Base-by-base conservation (phyloP, 1,140 invertebrate species). In the Grapholita molesta region DNA sequence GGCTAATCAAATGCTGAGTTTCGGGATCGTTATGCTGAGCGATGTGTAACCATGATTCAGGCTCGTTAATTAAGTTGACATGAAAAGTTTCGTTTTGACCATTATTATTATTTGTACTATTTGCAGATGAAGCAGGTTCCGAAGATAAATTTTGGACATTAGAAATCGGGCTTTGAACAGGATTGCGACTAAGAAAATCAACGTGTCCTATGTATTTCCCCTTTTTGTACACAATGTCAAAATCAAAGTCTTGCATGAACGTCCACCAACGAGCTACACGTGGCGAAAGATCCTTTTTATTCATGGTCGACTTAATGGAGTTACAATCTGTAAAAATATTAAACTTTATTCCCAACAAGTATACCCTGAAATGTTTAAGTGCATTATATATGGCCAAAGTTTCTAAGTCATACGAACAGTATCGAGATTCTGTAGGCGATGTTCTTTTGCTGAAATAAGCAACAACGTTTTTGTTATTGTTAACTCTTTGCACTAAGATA, bases 181-280 rank as follows among this genome's bases (percentile, higher is more conserved):
- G 79, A 75, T 83, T 78, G 52, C 86, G 70, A 69, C 86, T 89
- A 9, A 90, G 69, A 65, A 72, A 82, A 75, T 89, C 90, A 0
- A 89, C 87, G 67, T 88, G 84, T 6, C 70, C 24, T 64, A 86
- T 68, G 55, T 70, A 70, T 72, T 69, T 71, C 23, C 82, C 78
- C 68, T 76, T 67, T 70, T 88, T 77, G 75, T 93, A 89, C 30
- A 77, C 65, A 53, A 93, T 80, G 12, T 86, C 76, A 67, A 88
- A 90, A 11, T 80, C 7, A 57, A 78, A 89, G 61, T 89, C 82
- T 68, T 92, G 86, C 33, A 91, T 70, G 71, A 73, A 83, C 0
- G 83, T 78, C 82, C 85, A 85, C 88, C 89, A 91, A 4, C 82
- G 70, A 11, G 76, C 83, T 18, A 83, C 80, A 33, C 82, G 66